Percentiles rank a stretch among this genome's conserved stretches.
Conservation (phyloP, 2,113 vertebrate genomes). For the Onychostoma macrolepis region DNA sequence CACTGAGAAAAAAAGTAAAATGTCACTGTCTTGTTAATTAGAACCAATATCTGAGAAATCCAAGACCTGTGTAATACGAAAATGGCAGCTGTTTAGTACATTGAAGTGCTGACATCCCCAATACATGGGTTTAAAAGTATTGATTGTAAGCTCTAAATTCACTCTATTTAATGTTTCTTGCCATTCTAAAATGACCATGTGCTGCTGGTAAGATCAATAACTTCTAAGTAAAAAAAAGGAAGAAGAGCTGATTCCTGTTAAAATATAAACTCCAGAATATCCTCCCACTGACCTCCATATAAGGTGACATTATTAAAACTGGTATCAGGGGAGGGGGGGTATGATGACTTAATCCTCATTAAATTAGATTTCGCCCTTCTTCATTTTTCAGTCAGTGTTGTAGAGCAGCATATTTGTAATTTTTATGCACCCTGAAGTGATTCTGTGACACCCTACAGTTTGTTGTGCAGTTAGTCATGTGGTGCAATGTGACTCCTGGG, state of each 20-base stretch:
- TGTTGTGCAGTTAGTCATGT: conserved; percentile 50
- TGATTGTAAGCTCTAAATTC: conserved; percentile 54
- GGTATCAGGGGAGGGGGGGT: neutral
- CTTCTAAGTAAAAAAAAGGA: conserved; percentile 33
- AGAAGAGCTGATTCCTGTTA: conserved; percentile 50
- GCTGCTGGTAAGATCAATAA: conserved; percentile 54
- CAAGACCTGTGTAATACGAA: conserved; percentile 56
- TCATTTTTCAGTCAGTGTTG: conserved; percentile 46
- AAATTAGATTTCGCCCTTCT: conserved; percentile 50
- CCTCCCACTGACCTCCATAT: conserved; percentile 45
- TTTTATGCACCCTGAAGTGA: conserved; percentile 51
- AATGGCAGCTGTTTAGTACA: conserved; percentile 58
- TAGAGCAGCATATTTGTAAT: conserved; percentile 46
- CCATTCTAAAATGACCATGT: conserved; percentile 37
- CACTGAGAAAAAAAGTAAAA: conserved; percentile 61
- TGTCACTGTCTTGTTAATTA: conserved; percentile 70
- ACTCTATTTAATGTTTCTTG: conserved; percentile 36
- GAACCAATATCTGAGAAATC: conserved; percentile 53
- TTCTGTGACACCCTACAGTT: conserved; percentile 47
- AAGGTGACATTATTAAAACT: conserved; percentile 45
- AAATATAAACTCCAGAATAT: conserved; percentile 58
- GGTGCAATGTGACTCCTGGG: conserved; percentile 49
- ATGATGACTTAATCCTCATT: conserved; percentile 31
- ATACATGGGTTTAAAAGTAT: conserved; percentile 52
- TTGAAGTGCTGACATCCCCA: conserved; percentile 48